A percentile compares a stretch with the other conserved stretches of the same genome.
phyloP scores from a whole-genome alignment of 2,888 invertebrate genomes.

The Sarcophaga subvicina region DNA sequence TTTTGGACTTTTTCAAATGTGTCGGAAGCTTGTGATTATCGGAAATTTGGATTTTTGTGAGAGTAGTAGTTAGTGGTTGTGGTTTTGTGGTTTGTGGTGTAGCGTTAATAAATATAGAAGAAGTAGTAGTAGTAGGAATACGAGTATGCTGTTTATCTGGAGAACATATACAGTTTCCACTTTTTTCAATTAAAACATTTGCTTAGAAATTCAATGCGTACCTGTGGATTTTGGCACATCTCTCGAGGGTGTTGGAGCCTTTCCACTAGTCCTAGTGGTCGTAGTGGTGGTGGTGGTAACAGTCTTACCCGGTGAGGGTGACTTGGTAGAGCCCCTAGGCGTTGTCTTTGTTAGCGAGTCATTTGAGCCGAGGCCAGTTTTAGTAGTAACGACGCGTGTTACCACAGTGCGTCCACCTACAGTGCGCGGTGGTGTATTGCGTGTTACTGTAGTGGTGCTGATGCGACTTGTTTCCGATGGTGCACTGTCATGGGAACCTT shows the following conservation, averaged over 20 bases:
- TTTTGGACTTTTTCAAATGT: constrained; percentile 15
- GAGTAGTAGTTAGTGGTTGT: constrained; percentile 73
- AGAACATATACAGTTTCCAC: constrained; percentile 78
- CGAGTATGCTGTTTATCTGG: constrained; percentile 78
- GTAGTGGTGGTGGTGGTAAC: constrained; percentile 69
- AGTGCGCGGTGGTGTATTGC: constrained; percentile 75
- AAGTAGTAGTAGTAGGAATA: constrained; percentile 72
- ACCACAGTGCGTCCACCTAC: constrained; percentile 73
- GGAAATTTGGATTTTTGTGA: constrained; percentile 77
- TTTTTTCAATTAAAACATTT: constrained; percentile 67
- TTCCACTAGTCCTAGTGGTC: constrained; percentile 67
- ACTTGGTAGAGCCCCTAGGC: constrained; percentile 73
- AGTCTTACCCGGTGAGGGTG: constrained; percentile 72
- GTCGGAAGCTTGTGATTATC: constrained; percentile 50
- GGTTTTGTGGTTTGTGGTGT: constrained; percentile 72
- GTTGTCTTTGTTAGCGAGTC: constrained; percentile 75
- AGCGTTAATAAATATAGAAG: constrained; percentile 45
- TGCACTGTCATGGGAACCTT: constrained; percentile 81
- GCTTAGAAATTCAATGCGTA: constrained; percentile 76
- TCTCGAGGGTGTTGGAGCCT: constrained; percentile 47
- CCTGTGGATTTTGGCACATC: constrained; percentile 76
- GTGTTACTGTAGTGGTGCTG: constrained; percentile 79
- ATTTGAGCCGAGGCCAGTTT: constrained; percentile 73
- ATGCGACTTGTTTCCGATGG: constrained; percentile 80
- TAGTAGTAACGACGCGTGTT: constrained; percentile 75